Evolutionary conservation across 1,140 invertebrate genomes (phyloP), one percentile per base, ranked within the genome.

Genomic region (Cepaea nemoralis): DNA sequence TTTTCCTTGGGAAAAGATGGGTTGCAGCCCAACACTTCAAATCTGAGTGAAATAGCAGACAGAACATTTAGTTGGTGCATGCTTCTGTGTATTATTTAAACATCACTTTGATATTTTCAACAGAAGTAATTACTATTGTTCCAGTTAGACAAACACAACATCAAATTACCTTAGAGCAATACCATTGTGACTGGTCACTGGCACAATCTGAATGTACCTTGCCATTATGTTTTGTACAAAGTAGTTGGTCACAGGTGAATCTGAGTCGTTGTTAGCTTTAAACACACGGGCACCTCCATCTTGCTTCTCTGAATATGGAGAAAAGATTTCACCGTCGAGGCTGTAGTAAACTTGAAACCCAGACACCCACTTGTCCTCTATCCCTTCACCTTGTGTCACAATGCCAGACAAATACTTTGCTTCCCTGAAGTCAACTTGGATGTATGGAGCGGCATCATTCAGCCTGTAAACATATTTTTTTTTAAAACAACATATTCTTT

Each of bases 371-470:
- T 87, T 86, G 16, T 86, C 80, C 24, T 75, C 77, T 19, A 83
- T 42, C 12, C 42, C 76, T 70, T 74, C 66, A 19, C 86, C 87
- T 69, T 87, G 85, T 8, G 84, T 85, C 24, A 86, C 67, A 37
- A 91, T 83, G 0, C 91, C 91, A 37, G 91, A 90, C 27, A 92
- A 83, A 69, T 87, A 82, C 79, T 91, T 89, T 3, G 87, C 79
- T 70, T 91, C 89, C 39, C 84, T 40, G 67, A 92, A 87, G 83
- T 92, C 87, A 24, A 92, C 87, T 76, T 76, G 45, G 74, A 76
- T 76, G 31, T 33, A 76, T 73, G 70, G 70, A 73, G 35, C 8
- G 3, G 14, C 8, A 39, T 73, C 70, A 73, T 16, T 77, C 19
- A 24, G 42, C 39, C 70, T 76, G 42, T 74, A 82, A 37, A 22